Conservation (phyloP, 2,113 vertebrate species). For the Gymnorhina tibicen region DNA sequence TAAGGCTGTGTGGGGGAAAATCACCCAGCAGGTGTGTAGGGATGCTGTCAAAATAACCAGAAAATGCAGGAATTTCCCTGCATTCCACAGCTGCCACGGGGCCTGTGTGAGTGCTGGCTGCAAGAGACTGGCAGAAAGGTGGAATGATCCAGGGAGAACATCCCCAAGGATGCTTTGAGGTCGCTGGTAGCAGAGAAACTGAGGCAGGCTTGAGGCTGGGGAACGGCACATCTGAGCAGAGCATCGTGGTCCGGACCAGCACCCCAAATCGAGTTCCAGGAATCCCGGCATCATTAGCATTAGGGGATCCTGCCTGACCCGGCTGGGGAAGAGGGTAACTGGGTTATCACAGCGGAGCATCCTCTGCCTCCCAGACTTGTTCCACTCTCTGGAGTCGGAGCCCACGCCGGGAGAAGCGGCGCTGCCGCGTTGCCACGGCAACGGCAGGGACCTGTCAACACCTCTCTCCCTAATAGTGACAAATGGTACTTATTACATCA, state of each 20-base stretch:
- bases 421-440: constrained; percentile 73
- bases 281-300: rapidly evolving
- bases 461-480: constrained; percentile 88
- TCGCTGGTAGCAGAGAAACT: background rate
- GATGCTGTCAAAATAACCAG: background rate
- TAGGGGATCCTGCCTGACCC: background rate
- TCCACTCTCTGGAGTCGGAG: constrained; percentile 12
- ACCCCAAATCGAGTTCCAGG: rapidly evolving
- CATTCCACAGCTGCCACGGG: rapidly evolving
- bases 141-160: rapidly evolving
- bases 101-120: background rate
- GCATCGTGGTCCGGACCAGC: rapidly evolving
- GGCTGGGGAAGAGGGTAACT: background rate
- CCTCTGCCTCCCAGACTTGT: background rate
- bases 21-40: background rate
- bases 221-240: background rate
- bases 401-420: background rate
- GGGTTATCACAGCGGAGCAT: background rate
- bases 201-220: background rate
- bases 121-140: no score
- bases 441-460: constrained; percentile 84
- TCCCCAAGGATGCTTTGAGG: background rate
- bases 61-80: background rate
- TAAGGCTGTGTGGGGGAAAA: background rate
- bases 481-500: constrained; percentile 95